phyloP scores from a whole-genome alignment of 1,140 invertebrate genomes.

The Chrysomallon squamiferum region DNA sequence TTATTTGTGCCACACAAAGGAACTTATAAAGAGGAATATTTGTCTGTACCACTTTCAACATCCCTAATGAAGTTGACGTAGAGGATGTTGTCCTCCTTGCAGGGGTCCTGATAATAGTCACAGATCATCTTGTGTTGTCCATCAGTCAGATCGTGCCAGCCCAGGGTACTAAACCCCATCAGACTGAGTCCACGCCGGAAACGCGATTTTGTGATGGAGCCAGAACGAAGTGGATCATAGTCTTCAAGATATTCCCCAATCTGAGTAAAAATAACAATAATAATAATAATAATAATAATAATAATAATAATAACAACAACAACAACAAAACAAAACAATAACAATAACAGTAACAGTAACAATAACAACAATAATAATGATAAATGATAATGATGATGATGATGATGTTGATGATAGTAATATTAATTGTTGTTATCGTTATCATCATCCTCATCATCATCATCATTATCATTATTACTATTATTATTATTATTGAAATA shows the following conservation, averaged over 20 bases:
- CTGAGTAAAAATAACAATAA: slow-evolving; percentile 26
- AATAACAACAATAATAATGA: no score
- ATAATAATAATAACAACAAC: no score
- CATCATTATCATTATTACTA: no score
- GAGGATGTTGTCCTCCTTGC: slow-evolving; percentile 48
- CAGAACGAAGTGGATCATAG: slow-evolving; percentile 58
- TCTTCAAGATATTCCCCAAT: slow-evolving; percentile 59
- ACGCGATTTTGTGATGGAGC: slow-evolving; percentile 55
- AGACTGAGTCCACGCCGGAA: slow-evolving; percentile 56
- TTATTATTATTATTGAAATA: no score
- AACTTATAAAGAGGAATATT: no score
- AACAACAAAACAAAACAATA: no score
- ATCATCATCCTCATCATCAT: no score
- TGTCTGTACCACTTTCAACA: slow-evolving; percentile 59
- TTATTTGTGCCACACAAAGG: no score
- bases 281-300: neutral
- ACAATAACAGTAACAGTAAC: no score
- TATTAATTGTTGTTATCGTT: no score
- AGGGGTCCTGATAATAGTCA: slow-evolving; percentile 52
- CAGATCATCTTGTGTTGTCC: slow-evolving; percentile 51
- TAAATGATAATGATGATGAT: no score
- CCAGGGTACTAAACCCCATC: slow-evolving; percentile 60
- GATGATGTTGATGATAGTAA: no score
- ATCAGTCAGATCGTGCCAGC: slow-evolving; percentile 56
- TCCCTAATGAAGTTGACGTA: slow-evolving; percentile 60